Evolutionary conservation across 2,797 vertebrate species (phyloP).

Genomic region (Sternarchorhynchus goeldii): DNA sequence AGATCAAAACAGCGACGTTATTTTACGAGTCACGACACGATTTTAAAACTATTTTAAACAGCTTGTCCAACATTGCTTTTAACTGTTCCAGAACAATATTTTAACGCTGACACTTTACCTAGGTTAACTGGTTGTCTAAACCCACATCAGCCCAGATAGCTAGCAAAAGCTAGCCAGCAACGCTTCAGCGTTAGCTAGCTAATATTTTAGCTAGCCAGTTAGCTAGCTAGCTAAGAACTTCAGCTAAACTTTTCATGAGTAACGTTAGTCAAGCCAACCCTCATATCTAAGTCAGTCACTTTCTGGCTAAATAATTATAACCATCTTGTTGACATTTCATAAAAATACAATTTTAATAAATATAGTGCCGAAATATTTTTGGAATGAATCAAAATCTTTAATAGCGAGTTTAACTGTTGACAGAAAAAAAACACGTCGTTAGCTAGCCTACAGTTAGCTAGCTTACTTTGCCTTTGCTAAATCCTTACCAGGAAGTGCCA

Average conservation of each 20-base stretch:
- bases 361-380: no score
- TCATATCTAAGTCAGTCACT: background rate
- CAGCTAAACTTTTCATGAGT: constrained; percentile 7
- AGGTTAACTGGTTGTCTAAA: no score
- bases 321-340: background rate
- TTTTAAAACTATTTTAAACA: background rate
- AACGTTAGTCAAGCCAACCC: no score
- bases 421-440: background rate
- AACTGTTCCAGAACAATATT: background rate
- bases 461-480: constrained; percentile 35
- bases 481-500: constrained; percentile 82
- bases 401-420: background rate
- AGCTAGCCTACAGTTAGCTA: constrained; percentile 37
- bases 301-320: constrained; percentile 10
- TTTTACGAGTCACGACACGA: background rate
- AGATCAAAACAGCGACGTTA: background rate
- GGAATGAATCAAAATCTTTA: no score
- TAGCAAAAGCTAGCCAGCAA: background rate
- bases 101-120: no score
- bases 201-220: constrained; percentile 13
- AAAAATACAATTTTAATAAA: background rate
- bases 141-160: constrained; percentile 2
- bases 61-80: background rate
- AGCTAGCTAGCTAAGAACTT: constrained; percentile 1
- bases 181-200: constrained; percentile 18